Evolutionary conservation across 2,113 vertebrate genomes (phyloP), one percentile per base, ranked within the genome.

Genomic region (Vireo altiloquus): DNA sequence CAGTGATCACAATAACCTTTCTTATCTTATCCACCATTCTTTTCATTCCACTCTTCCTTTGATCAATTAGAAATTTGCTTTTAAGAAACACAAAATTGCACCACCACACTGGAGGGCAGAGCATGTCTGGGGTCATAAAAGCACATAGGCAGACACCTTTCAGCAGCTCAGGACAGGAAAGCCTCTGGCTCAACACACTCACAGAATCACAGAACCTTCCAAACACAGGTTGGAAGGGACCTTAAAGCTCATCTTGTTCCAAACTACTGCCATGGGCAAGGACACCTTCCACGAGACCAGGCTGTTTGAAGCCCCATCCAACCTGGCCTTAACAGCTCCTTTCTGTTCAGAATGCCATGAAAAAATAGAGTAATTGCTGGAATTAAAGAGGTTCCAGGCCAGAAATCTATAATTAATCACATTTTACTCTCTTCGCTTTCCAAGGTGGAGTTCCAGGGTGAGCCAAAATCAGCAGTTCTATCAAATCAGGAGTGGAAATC

Each of bases 1-100:
- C n/a, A 90, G 70, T 14, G 44, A 96, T 69, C 85, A 94, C 91
- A 85, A 83, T 71, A 88, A 96, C 89, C 94, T 97, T 95, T 60
- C 88, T 77, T 24, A 10, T 76, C 68, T 65, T 64, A 47, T 60
- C 50, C 75, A 91, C 82, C 92, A 83, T 64, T 95, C 92, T 72
- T 85, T 94, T 68, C 85, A 65, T 92, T 97, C 52, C 60, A 39
- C 21, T 59, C 39, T 40, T 77, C 30, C 64, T 88, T 70, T 63
- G 54, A 78, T 70, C 93, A 95, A 40, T 82, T 70, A 82, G 80
- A 82, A 87, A 92, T 84, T 84, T 86, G 52, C 57, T 96, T 91
- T 90, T 66, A 80, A 71, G 69, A 68, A 93, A n/a, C 46, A 88
- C 64, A 28, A 57, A 90, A 87, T 83, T 75, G 54, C 28, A 78